A percentile compares a stretch with the other conserved stretches of the same genome.
Conservation (phyloP, 2,888 invertebrate genomes). For the Drosophila nr. perissopoda region DNA sequence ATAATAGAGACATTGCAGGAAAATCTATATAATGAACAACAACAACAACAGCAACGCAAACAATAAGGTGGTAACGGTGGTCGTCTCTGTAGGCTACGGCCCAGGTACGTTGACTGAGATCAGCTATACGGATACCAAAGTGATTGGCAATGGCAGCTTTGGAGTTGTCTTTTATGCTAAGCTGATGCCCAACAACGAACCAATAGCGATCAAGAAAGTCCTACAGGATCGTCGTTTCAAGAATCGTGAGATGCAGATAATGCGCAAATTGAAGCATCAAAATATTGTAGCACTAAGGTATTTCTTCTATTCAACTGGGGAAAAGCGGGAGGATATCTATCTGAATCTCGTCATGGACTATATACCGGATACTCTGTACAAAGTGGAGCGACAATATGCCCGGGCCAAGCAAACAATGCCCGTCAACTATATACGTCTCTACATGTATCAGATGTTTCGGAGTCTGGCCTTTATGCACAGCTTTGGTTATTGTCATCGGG, state of each 20-base stretch:
- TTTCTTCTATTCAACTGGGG: conserved; percentile 99
- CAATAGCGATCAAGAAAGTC: conserved; percentile 99
- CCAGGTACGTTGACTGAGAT: conserved; percentile 98
- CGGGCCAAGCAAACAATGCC: conserved; percentile 99
- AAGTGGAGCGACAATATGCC: conserved; percentile 99
- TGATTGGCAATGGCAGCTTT: conserved; percentile 99
- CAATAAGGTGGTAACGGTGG: conserved; percentile 96
- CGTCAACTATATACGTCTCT: conserved; percentile 99
- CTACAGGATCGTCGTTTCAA: conserved; percentile 99
- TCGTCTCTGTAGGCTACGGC: conserved; percentile 98
- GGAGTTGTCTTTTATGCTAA: conserved; percentile 99
- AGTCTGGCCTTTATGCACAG: conserved; percentile 99
- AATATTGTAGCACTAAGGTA: conserved; percentile 99
- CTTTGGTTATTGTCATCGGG: conserved; percentile 99
- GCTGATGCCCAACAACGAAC: conserved; percentile 96
- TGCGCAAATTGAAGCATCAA: conserved; percentile 99
- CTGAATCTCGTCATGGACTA: conserved; percentile 99
- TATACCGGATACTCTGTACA: conserved; percentile 99
- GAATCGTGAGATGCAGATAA: conserved; percentile 99
- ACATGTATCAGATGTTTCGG: conserved; percentile 99
- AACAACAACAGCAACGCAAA: neutral
- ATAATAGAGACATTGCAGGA: conserved; percentile 18
- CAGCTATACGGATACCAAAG: conserved; percentile 99
- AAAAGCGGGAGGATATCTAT: conserved; percentile 99
- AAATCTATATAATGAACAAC: conserved; percentile 19